Evolutionary conservation across 2,888 invertebrate species (phyloP).

Genomic region (Eurytoma adleriae): DNA sequence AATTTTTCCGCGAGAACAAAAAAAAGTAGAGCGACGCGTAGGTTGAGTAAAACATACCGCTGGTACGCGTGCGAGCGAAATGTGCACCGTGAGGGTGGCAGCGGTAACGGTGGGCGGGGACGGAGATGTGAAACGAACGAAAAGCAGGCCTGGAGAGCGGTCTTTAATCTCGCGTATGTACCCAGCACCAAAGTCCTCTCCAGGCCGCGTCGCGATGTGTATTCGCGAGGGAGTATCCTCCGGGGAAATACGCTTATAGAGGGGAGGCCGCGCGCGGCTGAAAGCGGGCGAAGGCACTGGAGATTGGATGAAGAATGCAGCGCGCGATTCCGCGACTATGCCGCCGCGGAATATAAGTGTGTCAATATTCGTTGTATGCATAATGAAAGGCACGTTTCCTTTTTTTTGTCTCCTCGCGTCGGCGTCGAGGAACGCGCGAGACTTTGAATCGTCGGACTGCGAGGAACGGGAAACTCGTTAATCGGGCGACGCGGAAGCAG

Average conservation of each 20-base stretch:
- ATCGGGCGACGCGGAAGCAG: conserved; percentile 12
- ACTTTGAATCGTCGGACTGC: conserved; percentile 10
- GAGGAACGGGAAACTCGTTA: neutral
- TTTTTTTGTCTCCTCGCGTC: neutral
- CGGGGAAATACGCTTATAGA: conserved; percentile 59
- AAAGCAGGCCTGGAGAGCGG: conserved; percentile 55
- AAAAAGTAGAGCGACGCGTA: too few relatives aligned
- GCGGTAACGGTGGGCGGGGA: neutral
- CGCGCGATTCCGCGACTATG: conserved; percentile 21
- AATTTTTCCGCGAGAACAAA: too few relatives aligned
- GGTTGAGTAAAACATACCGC: too few relatives aligned
- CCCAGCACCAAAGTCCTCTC: conserved; percentile 41
- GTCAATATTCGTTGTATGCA: conserved; percentile 48
- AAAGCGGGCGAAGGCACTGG: conserved; percentile 34
- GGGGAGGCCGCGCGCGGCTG: conserved; percentile 39
- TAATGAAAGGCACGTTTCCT: conserved; percentile 29
- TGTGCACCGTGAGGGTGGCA: too few relatives aligned
- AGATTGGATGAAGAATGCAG: conserved; percentile 34
- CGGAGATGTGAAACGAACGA: conserved; percentile 37
- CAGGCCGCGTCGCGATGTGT: conserved; percentile 26
- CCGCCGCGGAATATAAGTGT: conserved; percentile 47
- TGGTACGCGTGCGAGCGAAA: neutral
- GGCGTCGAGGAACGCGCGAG: conserved; percentile 15
- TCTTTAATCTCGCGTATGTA: conserved; percentile 59
- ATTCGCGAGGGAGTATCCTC: conserved; percentile 56